Conservation (phyloP, 2,797 vertebrate species). For the Cirrhinus mrigala region DNA sequence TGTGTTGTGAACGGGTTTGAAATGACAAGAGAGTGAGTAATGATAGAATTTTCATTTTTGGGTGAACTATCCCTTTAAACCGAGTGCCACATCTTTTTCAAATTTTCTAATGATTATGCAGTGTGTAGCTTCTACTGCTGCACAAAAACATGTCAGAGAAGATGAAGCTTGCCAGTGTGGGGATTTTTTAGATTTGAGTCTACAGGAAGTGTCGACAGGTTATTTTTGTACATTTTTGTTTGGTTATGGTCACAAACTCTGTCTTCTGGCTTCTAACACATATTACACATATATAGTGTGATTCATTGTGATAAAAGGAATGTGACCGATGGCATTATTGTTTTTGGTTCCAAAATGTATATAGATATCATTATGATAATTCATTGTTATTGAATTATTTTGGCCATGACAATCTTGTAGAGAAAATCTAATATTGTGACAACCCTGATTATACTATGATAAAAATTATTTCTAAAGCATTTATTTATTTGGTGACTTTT, state of each 20-base stretch:
- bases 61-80: no score
- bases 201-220: neutral
- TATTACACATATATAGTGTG: neutral
- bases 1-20: no score
- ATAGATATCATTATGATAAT: neutral
- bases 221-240: neutral
- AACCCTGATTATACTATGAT: neutral
- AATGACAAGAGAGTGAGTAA: no score
- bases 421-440: neutral
- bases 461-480: no score
- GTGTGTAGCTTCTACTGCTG: neutral
- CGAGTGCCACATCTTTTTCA: no score
- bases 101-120: neutral
- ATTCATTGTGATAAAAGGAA: neutral
- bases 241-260: neutral
- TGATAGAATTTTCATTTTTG: no score
- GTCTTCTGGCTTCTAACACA: neutral
- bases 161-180: neutral
- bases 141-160: neutral
- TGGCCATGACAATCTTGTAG: neutral
- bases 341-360: neutral
- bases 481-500: no score
- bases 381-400: neutral
- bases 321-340: neutral
- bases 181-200: neutral